A percentile compares a stretch with the other conserved stretches of the same genome.
Conservation (phyloP, 1,140 invertebrate species). For the Matsumurasca onukii region DNA sequence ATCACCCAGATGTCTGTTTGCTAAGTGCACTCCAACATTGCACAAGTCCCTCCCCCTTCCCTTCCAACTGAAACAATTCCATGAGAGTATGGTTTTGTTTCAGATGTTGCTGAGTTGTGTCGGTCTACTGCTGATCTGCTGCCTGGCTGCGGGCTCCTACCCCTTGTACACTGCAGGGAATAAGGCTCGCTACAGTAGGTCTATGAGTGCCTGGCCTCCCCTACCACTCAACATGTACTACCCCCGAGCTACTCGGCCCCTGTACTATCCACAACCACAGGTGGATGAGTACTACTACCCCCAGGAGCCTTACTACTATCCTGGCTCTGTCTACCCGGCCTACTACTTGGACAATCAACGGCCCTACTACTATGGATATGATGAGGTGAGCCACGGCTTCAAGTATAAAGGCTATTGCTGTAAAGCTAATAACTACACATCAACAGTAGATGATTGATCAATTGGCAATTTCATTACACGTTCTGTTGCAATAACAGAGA, state of each 20-base stretch:
- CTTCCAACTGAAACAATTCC: not conserved
- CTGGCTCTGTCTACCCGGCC: conserved; percentile 43
- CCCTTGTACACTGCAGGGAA: conserved; percentile 55
- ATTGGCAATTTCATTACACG: too few relatives aligned
- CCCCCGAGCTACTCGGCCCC: conserved; percentile 43
- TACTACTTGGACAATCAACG: conserved; percentile 49
- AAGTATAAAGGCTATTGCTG: too few relatives aligned
- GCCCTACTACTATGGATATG: conserved; percentile 45
- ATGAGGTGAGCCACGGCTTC: conserved; percentile 34
- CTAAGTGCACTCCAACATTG: too few relatives aligned
- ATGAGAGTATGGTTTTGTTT: conserved; percentile 9
- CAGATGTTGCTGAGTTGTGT: conserved; percentile 16
- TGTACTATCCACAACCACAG: conserved; percentile 55
- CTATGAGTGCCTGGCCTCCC: conserved; percentile 43
- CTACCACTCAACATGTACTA: conserved; percentile 46
- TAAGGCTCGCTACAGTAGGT: conserved; percentile 48
- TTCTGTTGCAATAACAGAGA: too few relatives aligned
- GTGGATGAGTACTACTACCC: conserved; percentile 56
- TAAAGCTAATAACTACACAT: too few relatives aligned
- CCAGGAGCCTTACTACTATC: conserved; percentile 42
- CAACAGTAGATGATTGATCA: too few relatives aligned
- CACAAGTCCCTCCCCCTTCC: not conserved
- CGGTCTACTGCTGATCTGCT: not conserved
- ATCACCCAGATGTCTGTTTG: too few relatives aligned
- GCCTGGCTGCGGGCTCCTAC: conserved; percentile 38